Base-by-base conservation (phyloP, 2,888 invertebrate genomes). In the Ochropacha duplaris region DNA sequence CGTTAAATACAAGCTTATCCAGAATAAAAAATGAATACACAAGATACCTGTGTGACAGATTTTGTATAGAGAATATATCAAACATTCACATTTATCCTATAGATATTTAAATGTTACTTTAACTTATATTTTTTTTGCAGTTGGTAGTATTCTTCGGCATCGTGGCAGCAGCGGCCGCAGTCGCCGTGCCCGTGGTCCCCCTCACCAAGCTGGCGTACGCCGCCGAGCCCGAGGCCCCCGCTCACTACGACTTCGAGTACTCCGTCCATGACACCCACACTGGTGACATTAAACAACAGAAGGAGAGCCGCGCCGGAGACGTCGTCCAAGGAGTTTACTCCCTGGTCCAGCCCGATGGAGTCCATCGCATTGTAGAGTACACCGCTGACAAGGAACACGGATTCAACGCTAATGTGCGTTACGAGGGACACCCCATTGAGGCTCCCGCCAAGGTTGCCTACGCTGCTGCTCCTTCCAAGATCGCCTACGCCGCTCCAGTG, bases 211-310 rank as follows among this genome's bases (percentile, higher is more conserved):
- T 83, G 22, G 83, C 83, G 19, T 86, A 89, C 72, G 84, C 83
- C 72, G 84, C 83, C 0, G 83, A 88, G 57, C 76, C 79, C 5
- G 86, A 88, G 60, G 82, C 80, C 1, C 90, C 89, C 26, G 90
- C 90, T 4, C 83, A 88, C 64, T 92, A 92, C 80, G 87, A 90
- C 56, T 92, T 84, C 82, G 76, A 80, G 28, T 92, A 92, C 83
- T 87, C 90, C 58, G 90, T 92, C 56, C 88, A 90, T 60, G 92
- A 92, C 66, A 71, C 76, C 1, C 86, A 87, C 72, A 87, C 77
- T 72, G 92, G 92, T 2, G 93, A 93, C 75, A 76, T 90, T 65
- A 93, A 93, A 74, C 81, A 90, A 66, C 92, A 92, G 79, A 83
- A 89, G 68, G 93, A 93, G 66, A 71, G 81, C 54, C 92, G 92